Conservation (phyloP, 1,140 invertebrate genomes). For the Drosophila rufa region DNA sequence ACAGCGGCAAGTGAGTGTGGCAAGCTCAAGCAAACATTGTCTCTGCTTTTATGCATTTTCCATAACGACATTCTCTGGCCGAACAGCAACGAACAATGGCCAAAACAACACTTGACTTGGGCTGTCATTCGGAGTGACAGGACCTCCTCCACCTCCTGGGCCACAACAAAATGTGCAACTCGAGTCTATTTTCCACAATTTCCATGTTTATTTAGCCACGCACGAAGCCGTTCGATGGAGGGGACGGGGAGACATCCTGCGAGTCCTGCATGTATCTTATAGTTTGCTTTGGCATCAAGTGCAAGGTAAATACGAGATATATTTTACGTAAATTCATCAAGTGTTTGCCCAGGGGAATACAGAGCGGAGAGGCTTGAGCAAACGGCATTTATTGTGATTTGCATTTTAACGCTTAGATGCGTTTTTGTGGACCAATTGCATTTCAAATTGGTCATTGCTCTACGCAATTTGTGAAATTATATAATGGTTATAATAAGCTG, state of each 20-base stretch:
- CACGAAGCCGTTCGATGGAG: constrained; percentile 32
- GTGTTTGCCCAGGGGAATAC: constrained; percentile 57
- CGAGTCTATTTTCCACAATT: constrained; percentile 78
- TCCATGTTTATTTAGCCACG: constrained; percentile 76
- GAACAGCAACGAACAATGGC: constrained; percentile 58
- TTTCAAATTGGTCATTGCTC: constrained; percentile 59
- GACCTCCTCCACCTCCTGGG: constrained; percentile 8
- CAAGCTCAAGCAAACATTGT: constrained; percentile 60
- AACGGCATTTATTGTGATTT: constrained; percentile 78
- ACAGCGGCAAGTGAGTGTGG: constrained; percentile 9
- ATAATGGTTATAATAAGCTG: too few relatives aligned
- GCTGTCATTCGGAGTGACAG: constrained; percentile 81
- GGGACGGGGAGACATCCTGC: constrained; percentile 12
- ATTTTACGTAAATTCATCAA: constrained; percentile 83
- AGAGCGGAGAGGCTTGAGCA: constrained; percentile 13
- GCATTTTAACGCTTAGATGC: constrained; percentile 81
- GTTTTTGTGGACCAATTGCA: constrained; percentile 68
- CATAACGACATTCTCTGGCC: constrained; percentile 69
- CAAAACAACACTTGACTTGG: constrained; percentile 72
- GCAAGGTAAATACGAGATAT: constrained; percentile 83
- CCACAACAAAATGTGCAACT: constrained; percentile 79
- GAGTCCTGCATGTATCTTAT: constrained; percentile 46
- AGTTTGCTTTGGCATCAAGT: constrained; percentile 81
- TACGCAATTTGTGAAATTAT: constrained; percentile 1
- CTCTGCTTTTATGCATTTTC: constrained; percentile 76